These are phyloP conservation scores for Philotrypesis tridentata DNA, from an alignment of 1,140 invertebrate genomes.

Conservation along the genomic window DNA sequence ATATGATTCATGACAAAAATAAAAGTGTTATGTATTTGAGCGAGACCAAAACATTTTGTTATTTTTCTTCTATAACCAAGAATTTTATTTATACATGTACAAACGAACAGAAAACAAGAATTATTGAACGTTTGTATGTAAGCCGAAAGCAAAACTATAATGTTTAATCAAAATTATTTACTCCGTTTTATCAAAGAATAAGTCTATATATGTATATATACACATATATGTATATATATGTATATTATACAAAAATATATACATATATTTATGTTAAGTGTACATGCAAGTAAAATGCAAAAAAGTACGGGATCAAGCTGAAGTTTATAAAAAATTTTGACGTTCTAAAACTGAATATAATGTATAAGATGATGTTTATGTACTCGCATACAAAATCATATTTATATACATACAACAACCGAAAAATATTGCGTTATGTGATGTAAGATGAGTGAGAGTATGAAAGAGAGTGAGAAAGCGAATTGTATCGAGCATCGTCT, in stretches of 20 bases:
- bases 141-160: constrained; percentile 2
- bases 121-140: neutral
- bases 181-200: neutral
- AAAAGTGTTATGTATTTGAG: no score
- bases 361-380: constrained; percentile 26
- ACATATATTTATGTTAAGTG: constrained; percentile 34
- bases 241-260: constrained; percentile 30
- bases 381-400: constrained; percentile 38
- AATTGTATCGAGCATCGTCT: constrained; percentile 10
- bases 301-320: constrained; percentile 15
- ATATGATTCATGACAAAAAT: neutral
- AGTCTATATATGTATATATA: constrained; percentile 22
- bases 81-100: neutral
- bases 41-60: neutral
- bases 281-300: constrained; percentile 4
- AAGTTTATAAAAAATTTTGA: constrained; percentile 11
- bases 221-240: constrained; percentile 1
- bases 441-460: no score
- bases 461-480: neutral
- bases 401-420: constrained; percentile 30
- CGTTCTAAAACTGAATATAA: constrained; percentile 28
- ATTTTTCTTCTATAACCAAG: neutral
- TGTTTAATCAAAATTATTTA: constrained; percentile 20
- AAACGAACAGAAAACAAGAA: neutral
- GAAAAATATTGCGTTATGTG: neutral